These are phyloP conservation scores for Drosophila pseudotalamancana DNA, from an alignment of 2,888 invertebrate genomes.

Conservation along the genomic window DNA sequence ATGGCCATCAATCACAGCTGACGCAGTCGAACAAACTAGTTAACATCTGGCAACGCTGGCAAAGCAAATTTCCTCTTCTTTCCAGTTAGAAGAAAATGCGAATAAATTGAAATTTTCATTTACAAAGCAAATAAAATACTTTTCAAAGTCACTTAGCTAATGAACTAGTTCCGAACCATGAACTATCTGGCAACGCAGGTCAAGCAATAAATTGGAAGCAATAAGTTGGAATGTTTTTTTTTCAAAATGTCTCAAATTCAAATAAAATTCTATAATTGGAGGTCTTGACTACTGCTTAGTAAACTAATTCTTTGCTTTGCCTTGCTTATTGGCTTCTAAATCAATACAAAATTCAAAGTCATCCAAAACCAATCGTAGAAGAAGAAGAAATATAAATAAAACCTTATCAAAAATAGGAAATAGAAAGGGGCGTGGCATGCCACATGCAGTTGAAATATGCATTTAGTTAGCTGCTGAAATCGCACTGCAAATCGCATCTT, in stretches of 20 bases:
- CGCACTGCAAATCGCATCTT: constrained; percentile 70
- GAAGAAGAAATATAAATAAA: background rate
- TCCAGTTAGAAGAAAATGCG: too few relatives aligned
- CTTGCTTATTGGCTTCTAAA: background rate
- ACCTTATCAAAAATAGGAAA: background rate
- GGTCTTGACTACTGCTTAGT: too few relatives aligned
- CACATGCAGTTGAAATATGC: constrained; percentile 18
- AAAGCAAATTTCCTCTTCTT: background rate
- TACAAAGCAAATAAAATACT: too few relatives aligned
- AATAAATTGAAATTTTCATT: too few relatives aligned
- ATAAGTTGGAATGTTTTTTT: too few relatives aligned
- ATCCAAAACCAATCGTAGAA: background rate
- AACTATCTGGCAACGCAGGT: too few relatives aligned
- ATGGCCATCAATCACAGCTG: constrained; percentile 5
- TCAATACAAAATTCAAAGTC: background rate
- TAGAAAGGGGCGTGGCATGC: background rate
- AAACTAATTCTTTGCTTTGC: too few relatives aligned
- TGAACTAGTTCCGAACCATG: too few relatives aligned
- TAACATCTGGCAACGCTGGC: background rate
- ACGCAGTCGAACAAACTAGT: constrained; percentile 1
- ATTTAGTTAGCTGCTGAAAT: constrained; percentile 42
- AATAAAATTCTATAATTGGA: too few relatives aligned
- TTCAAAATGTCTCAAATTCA: too few relatives aligned
- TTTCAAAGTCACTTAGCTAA: too few relatives aligned
- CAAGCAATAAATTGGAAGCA: too few relatives aligned